Conservation (phyloP, 2,888 invertebrate species). For the Phengaris arion region DNA sequence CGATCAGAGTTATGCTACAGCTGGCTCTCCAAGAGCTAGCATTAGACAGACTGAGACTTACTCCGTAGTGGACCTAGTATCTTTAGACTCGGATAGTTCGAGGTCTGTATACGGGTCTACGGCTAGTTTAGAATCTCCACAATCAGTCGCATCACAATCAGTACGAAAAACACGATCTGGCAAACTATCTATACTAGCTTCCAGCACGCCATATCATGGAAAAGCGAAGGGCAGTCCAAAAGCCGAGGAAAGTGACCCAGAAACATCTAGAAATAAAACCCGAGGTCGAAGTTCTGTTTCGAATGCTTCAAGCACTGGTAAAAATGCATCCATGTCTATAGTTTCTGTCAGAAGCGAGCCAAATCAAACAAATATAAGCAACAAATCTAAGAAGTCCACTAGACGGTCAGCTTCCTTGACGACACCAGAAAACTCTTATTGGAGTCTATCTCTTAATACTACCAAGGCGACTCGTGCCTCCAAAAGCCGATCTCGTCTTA, state of each 20-base stretch:
- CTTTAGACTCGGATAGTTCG: slow-evolving; percentile 49
- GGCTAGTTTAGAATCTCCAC: slow-evolving; percentile 25
- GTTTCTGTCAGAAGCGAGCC: neutral
- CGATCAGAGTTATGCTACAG: slow-evolving; percentile 41
- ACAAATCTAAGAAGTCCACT: slow-evolving; percentile 30
- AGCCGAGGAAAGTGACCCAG: slow-evolving; percentile 1
- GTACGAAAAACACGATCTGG: slow-evolving; percentile 47
- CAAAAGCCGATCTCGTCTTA: slow-evolving; percentile 53
- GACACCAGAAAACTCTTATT: slow-evolving; percentile 50
- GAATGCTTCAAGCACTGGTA: neutral
- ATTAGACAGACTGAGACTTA: slow-evolving; percentile 54
- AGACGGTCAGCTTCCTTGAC: slow-evolving; percentile 48
- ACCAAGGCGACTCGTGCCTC: slow-evolving; percentile 50
- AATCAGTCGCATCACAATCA: neutral
- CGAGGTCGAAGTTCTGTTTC: neutral
- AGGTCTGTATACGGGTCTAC: slow-evolving; percentile 55
- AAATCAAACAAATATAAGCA: neutral
- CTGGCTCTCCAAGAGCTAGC: slow-evolving; percentile 46
- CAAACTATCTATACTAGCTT: slow-evolving; percentile 44
- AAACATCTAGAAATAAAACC: slow-evolving; percentile 15
- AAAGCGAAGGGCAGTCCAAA: neutral
- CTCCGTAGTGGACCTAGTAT: slow-evolving; percentile 66
- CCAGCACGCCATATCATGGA: slow-evolving; percentile 56
- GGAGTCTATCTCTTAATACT: slow-evolving; percentile 49
- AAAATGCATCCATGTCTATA: neutral